Evolutionary conservation across 2,888 invertebrate species (phyloP), one percentile per base, ranked within the genome.

Genomic region (Ichneumon xanthorius): DNA sequence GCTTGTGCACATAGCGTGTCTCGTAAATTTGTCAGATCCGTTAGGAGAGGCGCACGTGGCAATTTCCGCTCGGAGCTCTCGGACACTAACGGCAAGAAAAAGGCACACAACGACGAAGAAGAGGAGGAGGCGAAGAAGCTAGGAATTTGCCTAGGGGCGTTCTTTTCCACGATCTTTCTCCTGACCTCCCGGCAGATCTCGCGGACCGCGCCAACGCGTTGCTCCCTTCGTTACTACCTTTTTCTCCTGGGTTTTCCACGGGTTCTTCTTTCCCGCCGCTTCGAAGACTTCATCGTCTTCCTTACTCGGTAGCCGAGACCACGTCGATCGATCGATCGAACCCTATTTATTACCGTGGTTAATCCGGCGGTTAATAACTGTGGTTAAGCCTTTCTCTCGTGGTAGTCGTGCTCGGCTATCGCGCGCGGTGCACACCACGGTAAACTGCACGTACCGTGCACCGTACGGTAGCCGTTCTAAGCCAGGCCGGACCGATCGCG

Each of bases 321-420:
- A 70, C 73, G 55, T 82, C 80, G 82, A 80, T 45, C 77, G 67
- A 79, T 77, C 72, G 82, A 77, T 77, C 85, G 80, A 63, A 67
- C 63, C 76, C 73, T 80, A 82, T 88, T 84, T 86, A 85, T 87
- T 88, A 88, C 48, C 80, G 53, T 22, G 75, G 73, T 87, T 84
- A 87, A 85, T 84, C 80, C 75, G 7, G 14, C 61, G 45, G 75
- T 88, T 88, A 88, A 90, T 91, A 86, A 72, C 83, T 70, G 82
- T 80, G 73, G 58, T 88, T 88, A 84, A 86, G 50, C 73, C 48
- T 33, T 75, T 73, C 48, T 75, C 45, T 86, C 65, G 14, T 22
- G 26, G 76, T 19, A 65, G 48, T 58, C 48, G 50, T 67, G 71
- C 50, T 77, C 61, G 53, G 19, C 77, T 61, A 77, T 72, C 50